Base-by-base conservation (phyloP, 2,888 invertebrate species). In the Amiota communis region DNA sequence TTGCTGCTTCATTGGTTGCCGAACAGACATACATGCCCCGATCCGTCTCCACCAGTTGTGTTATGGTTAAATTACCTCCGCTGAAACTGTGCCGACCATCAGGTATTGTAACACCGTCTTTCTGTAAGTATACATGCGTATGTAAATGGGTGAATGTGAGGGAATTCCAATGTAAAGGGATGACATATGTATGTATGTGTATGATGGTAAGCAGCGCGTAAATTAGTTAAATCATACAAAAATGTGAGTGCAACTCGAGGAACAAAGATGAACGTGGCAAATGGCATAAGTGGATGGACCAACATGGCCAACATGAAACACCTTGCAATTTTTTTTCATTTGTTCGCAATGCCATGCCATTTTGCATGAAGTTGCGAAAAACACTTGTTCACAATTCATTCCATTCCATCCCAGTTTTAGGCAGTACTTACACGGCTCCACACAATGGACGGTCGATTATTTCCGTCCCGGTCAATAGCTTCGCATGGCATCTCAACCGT, bases 1-100 rank as follows among this genome's bases (percentile, higher is more conserved):
- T 94, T 63, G 96, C 96, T 8, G 97, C 97, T 85, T 95, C 96
- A 91, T 97, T 98, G 80, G 93, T 93, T 1, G 96, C 95, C 68
- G 94, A 93, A 88, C 96, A 96, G 87, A 94, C 93, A 89, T 95
- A 96, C 83, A 94, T 91, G 65, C 98, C 98, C 82, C 96, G 94
- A 91, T 98, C 98, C 77, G 94, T 93, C 89, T 96, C 96, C 79
- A 93, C 92, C 74, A 98, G 93, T 82, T 93, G 92, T 79, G 92
- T 92, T 76, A 98, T 94, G 73, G 96, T 97, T 80, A 98, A 91
- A 91, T 97, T 96, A 69, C 95, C 95, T 71, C 93, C 94, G 77
- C 91, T 92, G 70, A 94, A 91, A 64, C 91, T 91, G 82, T 92
- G 92, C 36, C 96, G 92, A 57, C 94, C 95, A 72, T 90, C 89